These are phyloP conservation scores for Epistrophella euchroma DNA, from an alignment of 2,888 invertebrate species.

Conservation along the genomic window DNA sequence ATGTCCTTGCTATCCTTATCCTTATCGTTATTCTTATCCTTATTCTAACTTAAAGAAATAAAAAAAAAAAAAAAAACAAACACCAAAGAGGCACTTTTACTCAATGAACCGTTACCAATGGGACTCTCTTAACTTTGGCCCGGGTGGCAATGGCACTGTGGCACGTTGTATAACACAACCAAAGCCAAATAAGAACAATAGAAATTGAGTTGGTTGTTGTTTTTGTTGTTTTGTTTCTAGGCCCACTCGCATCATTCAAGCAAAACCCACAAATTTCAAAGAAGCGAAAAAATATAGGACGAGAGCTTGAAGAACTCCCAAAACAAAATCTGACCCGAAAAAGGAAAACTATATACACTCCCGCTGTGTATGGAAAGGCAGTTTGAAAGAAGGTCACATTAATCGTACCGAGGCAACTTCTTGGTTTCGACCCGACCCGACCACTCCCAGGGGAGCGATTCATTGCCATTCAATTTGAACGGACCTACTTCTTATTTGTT, in stretches of 20 bases:
- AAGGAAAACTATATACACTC: constrained; percentile 11
- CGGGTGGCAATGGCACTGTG: constrained; percentile 3
- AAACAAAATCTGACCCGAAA: constrained; percentile 66
- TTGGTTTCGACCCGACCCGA: constrained; percentile 33
- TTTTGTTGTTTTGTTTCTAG: neutral
- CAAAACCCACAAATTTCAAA: constrained; percentile 61
- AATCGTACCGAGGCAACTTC: constrained; percentile 67
- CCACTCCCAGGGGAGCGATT: constrained; percentile 67
- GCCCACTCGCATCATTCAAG: constrained; percentile 38
- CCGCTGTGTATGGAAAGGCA: constrained; percentile 17
- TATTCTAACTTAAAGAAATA: constrained; percentile 6
- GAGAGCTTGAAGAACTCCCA: constrained; percentile 60
- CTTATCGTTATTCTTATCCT: constrained; percentile 41
- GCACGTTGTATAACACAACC: neutral
- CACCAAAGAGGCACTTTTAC: constrained; percentile 68
- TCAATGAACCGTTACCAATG: constrained; percentile 73
- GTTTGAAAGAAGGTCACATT: constrained; percentile 63
- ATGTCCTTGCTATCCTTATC: constrained; percentile 44
- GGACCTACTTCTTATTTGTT: constrained; percentile 38
- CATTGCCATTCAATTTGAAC: constrained; percentile 73
- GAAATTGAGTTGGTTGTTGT: constrained; percentile 39
- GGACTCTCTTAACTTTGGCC: constrained; percentile 67
- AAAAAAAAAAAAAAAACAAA: constrained; percentile 55
- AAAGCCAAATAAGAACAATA: constrained; percentile 34
- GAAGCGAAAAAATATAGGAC: constrained; percentile 23